Evolutionary conservation across 2,113 vertebrate genomes (phyloP).

Genomic region (Dasypus novemcinctus): DNA sequence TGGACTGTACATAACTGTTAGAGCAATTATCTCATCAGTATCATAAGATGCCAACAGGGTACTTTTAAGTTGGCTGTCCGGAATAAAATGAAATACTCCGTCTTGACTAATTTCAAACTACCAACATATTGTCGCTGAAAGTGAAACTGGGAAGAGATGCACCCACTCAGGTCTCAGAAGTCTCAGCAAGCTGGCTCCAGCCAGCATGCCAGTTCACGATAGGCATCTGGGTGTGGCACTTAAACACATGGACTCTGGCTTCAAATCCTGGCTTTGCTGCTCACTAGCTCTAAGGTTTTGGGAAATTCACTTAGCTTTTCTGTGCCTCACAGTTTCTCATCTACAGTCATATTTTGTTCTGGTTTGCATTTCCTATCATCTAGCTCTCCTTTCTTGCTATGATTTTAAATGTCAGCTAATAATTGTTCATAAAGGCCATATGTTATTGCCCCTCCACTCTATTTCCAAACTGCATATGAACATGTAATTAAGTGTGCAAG

Average conservation of each 20-base stretch:
- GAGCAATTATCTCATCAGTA: not conserved
- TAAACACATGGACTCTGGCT: not conserved
- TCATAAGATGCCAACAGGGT: not conserved
- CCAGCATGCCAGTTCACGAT: not conserved
- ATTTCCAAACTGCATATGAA: not conserved
- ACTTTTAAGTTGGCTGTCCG: not conserved
- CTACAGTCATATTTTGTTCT: not conserved
- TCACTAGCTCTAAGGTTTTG: not conserved
- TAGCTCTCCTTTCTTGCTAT: not conserved
- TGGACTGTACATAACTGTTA: not conserved
- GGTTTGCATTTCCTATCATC: not conserved
- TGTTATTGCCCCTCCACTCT: not conserved
- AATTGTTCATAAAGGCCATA: conserved; percentile 25
- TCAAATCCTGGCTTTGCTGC: too few species aligned
- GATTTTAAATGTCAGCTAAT: conserved; percentile 43
- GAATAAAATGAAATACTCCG: not conserved
- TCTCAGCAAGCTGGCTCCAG: not conserved
- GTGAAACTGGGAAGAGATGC: too few species aligned
- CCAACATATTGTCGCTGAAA: too few species aligned
- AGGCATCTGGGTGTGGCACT: not conserved
- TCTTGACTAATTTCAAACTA: not conserved
- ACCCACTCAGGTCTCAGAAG: too few species aligned
- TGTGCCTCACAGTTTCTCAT: not conserved
- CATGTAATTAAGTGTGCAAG: not conserved
- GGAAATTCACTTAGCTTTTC: not conserved